Evolutionary conservation across 2,797 vertebrate genomes (phyloP).

Genomic region (Peromyscus melanophrys): DNA sequence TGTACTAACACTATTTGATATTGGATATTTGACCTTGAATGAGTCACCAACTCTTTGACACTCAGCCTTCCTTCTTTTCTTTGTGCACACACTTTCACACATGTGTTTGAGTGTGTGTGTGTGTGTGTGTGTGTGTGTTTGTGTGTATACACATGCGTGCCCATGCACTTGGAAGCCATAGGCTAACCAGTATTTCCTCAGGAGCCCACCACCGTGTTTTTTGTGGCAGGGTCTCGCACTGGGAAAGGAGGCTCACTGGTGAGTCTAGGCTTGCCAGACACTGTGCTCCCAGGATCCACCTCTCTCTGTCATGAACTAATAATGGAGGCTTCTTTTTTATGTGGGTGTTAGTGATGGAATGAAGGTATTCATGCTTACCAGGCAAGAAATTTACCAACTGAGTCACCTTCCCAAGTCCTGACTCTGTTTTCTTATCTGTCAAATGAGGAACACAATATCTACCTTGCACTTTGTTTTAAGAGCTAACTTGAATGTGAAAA

Average conservation of each 20-base stretch:
- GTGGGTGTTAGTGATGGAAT: not conserved
- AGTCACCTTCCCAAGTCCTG: not conserved
- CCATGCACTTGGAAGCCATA: not conserved
- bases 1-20: not conserved
- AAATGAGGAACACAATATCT: not conserved
- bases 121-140: not conserved
- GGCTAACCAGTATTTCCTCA: not conserved
- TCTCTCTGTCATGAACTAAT: not conserved
- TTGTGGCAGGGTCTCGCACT: not conserved
- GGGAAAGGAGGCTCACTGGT: not conserved
- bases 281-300: not conserved
- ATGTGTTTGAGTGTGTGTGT: not conserved
- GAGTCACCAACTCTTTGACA: not conserved
- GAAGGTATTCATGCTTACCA: not conserved
- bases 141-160: not conserved
- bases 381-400: not conserved
- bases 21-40: constrained; percentile 3
- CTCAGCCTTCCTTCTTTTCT: not conserved
- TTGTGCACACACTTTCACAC: not conserved
- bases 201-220: not conserved
- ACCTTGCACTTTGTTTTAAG: not conserved
- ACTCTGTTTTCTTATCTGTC: not conserved
- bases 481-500: not conserved
- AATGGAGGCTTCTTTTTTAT: too few relatives aligned
- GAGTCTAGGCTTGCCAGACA: not conserved